phyloP scores from a whole-genome alignment of 2,113 vertebrate genomes.

The Dromas ardeola region DNA sequence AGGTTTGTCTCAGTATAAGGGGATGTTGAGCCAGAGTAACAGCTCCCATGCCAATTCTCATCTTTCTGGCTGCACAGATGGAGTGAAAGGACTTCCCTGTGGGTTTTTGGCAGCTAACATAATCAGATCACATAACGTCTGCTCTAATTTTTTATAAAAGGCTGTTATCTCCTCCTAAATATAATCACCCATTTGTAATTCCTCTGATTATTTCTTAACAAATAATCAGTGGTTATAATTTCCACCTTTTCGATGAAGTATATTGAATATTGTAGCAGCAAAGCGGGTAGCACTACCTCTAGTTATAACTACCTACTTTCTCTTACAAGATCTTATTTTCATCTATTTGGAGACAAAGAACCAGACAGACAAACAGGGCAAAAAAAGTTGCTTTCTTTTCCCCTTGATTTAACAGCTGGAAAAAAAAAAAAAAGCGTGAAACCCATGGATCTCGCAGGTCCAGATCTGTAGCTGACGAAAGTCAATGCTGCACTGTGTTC shows the following conservation, averaged over 20 bases:
- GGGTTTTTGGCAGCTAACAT: neutral
- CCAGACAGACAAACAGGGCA: neutral
- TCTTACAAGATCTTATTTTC: neutral
- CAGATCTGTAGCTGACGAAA: neutral
- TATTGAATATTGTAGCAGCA: neutral
- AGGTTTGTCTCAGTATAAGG: neutral
- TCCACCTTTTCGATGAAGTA: neutral
- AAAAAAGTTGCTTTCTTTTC: neutral
- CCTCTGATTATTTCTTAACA: neutral
- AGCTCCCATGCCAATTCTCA: conserved; percentile 13
- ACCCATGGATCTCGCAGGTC: neutral
- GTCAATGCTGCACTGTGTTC: neutral
- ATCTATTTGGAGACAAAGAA: neutral
- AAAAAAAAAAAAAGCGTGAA: neutral
- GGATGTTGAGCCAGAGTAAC: neutral
- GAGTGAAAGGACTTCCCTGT: conserved; percentile 19
- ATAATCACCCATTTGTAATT: neutral
- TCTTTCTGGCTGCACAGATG: conserved; percentile 16
- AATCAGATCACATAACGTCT: neutral
- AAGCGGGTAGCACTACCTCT: neutral
- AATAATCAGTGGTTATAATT: neutral
- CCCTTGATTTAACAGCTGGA: neutral
- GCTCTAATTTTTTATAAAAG: neutral
- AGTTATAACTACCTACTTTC: neutral
- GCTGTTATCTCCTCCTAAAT: neutral